Conservation (phyloP, 1,140 invertebrate genomes). For the Drosophila malerkotliana region DNA sequence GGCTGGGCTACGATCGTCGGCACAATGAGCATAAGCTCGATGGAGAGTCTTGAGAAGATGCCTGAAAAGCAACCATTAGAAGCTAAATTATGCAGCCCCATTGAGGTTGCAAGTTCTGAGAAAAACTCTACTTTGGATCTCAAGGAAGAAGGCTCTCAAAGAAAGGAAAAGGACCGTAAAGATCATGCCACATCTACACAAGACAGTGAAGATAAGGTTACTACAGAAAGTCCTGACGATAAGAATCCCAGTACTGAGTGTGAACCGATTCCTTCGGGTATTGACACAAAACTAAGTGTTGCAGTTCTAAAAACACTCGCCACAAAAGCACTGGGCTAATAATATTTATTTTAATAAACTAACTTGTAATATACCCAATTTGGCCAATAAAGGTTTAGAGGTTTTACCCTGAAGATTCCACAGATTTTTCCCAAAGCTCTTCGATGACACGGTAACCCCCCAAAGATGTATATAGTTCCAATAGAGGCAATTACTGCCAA, state of each 20-base stretch:
- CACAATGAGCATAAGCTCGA: background rate
- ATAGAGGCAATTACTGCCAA: slow-evolving; percentile 64
- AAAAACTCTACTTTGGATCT: background rate
- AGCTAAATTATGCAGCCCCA: background rate
- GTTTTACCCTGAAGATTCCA: slow-evolving; percentile 10
- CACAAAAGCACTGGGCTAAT: slow-evolving; percentile 23
- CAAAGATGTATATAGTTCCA: slow-evolving; percentile 3
- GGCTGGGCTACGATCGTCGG: background rate
- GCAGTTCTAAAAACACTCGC: background rate
- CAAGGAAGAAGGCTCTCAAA: background rate
- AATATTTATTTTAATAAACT: background rate
- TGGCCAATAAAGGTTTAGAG: too few relatives aligned
- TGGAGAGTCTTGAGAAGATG: background rate
- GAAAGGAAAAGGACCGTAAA: background rate
- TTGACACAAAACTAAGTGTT: background rate
- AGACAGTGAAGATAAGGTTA: background rate
- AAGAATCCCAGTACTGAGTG: background rate
- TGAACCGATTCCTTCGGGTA: background rate
- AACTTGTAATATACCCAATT: background rate
- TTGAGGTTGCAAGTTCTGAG: background rate
- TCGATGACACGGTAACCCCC: slow-evolving; percentile 25
- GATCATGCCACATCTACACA: background rate
- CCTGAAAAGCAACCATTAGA: background rate
- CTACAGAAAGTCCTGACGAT: background rate
- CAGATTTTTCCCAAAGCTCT: slow-evolving; percentile 16